phyloP scores from a whole-genome alignment of 92 coral and sea anemone genomes.

The Virgularia gustaviana region DNA sequence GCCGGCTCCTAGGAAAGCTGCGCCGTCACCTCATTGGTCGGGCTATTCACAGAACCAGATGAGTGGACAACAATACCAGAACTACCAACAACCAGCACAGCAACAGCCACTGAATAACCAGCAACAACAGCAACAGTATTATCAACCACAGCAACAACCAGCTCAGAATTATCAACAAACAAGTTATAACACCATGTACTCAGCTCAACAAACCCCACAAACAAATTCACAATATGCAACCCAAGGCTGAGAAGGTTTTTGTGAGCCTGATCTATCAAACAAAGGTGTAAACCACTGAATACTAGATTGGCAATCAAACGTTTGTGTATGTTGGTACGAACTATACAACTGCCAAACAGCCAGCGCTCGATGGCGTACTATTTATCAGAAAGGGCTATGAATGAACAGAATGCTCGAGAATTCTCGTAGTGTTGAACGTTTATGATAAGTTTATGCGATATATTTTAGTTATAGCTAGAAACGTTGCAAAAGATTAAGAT shows the following conservation, averaged over 20 bases:
- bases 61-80: not conserved
- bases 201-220: not conserved
- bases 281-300: not conserved
- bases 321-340: too few species aligned
- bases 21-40: not conserved
- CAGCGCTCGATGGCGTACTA: too few species aligned
- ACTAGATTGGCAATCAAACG: not conserved
- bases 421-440: too few species aligned
- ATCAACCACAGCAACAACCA: conserved; percentile 15
- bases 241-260: conserved; percentile 9
- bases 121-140: conserved; percentile 1
- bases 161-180: not conserved
- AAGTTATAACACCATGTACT: not conserved
- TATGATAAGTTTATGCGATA: too few species aligned
- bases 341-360: too few species aligned
- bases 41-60: too few species aligned
- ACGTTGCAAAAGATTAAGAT: too few species aligned
- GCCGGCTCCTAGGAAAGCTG: not conserved
- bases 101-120: conserved; percentile 4
- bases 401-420: too few species aligned
- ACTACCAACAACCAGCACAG: not conserved
- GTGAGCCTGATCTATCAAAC: too few species aligned
- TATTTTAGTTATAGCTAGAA: too few species aligned
- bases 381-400: too few species aligned
- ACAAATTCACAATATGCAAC: conserved; percentile 12